Evolutionary conservation across 2,797 vertebrate genomes (phyloP).

Genomic region (Muscicapa comitata): DNA sequence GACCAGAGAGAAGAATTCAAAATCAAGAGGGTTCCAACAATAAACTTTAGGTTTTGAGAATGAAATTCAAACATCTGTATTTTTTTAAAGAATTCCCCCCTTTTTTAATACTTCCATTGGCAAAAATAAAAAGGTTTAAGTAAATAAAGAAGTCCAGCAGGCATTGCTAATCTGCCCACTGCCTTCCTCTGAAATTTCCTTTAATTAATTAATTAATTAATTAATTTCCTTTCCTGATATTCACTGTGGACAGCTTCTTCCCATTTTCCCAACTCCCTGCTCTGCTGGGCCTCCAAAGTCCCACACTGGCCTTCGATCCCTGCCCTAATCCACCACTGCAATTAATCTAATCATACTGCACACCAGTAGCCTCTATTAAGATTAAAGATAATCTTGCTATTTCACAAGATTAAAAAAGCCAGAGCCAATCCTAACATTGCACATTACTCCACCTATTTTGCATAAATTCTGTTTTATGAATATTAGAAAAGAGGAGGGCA

Average conservation of each 20-base stretch:
- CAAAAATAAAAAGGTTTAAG: neutral
- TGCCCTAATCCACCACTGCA: slow-evolving; percentile 3
- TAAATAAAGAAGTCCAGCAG: neutral
- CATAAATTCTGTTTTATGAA: neutral
- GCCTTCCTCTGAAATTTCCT: neutral
- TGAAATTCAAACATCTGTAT: neutral
- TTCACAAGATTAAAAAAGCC: neutral
- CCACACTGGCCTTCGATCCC: neutral
- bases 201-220: neutral
- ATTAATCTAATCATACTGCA: neutral
- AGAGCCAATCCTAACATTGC: neutral
- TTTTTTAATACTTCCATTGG: neutral
- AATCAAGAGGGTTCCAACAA: slow-evolving; percentile 10
- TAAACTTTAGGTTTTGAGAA: neutral
- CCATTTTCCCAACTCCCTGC: neutral
- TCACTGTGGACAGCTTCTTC: neutral
- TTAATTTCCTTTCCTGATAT: neutral
- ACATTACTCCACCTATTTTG: neutral
- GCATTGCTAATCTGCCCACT: neutral
- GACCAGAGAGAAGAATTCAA: slow-evolving; percentile 24
- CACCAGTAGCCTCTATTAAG: neutral
- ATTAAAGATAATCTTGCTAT: slow-evolving; percentile 26
- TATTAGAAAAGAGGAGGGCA: neutral
- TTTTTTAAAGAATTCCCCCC: neutral
- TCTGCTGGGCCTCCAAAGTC: neutral